phyloP scores from a whole-genome alignment of 2,113 vertebrate species.

The Bucco capensis region DNA sequence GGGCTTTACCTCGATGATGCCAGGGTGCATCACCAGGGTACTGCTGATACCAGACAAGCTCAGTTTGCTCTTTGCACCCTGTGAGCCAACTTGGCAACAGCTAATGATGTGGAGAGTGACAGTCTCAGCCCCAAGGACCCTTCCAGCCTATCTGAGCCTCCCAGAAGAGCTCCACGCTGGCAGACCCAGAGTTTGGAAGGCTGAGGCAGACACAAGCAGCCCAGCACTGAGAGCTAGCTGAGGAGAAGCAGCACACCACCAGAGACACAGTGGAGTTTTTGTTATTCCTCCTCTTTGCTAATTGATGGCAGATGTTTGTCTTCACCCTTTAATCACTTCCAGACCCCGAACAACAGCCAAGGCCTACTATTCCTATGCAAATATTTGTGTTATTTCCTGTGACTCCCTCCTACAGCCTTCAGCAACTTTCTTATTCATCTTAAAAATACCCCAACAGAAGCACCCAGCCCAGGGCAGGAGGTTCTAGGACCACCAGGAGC shows the following conservation, averaged over 20 bases:
- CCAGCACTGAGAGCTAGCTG: neutral
- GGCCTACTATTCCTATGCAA: constrained; percentile 63
- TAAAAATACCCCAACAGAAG: neutral
- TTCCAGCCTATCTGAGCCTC: neutral
- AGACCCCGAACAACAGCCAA: constrained; percentile 57
- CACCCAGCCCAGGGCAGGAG: neutral
- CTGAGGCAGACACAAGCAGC: neutral
- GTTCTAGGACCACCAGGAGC: neutral
- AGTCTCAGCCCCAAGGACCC: neutral
- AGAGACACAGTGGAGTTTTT: constrained; percentile 40
- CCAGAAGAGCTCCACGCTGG: neutral
- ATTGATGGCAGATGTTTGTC: constrained; percentile 74
- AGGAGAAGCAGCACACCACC: neutral
- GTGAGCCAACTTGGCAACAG: neutral
- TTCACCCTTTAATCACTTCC: constrained; percentile 72
- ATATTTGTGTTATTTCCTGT: constrained; percentile 72
- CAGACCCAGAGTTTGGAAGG: neutral
- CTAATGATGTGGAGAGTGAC: neutral
- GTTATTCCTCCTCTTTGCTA: constrained; percentile 61
- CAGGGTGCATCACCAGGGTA: neutral
- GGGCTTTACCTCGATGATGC: neutral
- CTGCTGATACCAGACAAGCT: neutral
- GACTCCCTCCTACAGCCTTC: constrained; percentile 28
- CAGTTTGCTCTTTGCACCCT: accelerated
- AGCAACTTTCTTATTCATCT: constrained; percentile 15